Conservation (phyloP, 2,113 vertebrate genomes). For the Aldabrachelys gigantea region DNA sequence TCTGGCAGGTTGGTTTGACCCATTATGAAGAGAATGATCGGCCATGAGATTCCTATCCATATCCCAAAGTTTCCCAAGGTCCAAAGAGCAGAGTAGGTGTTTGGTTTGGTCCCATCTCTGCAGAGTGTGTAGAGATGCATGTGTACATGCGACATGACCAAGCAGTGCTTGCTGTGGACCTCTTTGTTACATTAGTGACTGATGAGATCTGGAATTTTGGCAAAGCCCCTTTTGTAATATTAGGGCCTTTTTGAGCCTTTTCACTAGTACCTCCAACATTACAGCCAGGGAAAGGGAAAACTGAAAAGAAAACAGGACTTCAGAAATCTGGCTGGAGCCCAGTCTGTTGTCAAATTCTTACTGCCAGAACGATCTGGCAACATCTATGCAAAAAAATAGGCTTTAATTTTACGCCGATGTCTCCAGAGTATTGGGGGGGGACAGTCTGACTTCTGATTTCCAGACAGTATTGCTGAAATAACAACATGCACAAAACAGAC, state of each 20-base stretch:
- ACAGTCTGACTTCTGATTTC: rapidly evolving
- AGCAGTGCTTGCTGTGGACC: rapidly evolving
- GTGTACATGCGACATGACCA: background rate
- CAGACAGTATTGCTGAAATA: background rate
- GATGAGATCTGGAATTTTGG: conserved; percentile 14
- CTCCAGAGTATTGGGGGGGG: background rate
- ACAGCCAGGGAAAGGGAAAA: conserved; percentile 20
- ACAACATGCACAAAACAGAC: background rate
- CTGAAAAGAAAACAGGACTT: conserved; percentile 9
- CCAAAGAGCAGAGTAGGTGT: background rate
- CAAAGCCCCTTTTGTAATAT: background rate
- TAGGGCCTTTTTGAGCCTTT: background rate
- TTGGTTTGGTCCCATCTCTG: background rate
- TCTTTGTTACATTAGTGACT: background rate
- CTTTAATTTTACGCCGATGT: background rate
- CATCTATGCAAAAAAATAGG: background rate
- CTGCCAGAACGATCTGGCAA: conserved; percentile 41
- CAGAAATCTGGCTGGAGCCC: conserved; percentile 27
- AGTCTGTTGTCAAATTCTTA: background rate
- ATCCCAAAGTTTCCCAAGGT: rapidly evolving
- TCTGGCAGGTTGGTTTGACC: background rate
- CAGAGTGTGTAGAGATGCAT: background rate
- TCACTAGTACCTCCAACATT: background rate
- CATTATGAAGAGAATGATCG: background rate
- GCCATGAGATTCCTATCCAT: background rate